Conservation (phyloP, 2,113 vertebrate species). For the Phasianus colchicus region DNA sequence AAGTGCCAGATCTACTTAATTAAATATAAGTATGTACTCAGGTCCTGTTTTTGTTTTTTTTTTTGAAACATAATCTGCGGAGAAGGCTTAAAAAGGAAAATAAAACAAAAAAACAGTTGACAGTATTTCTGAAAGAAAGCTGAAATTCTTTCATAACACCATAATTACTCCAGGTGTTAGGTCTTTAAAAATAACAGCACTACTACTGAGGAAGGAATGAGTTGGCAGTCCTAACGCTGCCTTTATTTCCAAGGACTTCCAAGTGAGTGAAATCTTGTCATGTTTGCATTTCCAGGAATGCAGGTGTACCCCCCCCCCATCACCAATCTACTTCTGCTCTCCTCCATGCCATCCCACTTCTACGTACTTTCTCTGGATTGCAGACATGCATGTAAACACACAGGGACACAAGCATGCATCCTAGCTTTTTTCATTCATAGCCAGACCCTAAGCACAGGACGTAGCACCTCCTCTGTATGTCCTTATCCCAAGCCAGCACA, state of each 20-base stretch:
- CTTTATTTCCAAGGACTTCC: not conserved
- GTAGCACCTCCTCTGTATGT: rapidly evolving
- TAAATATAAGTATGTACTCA: not conserved
- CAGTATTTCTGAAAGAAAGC: not conserved
- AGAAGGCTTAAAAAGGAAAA: not conserved
- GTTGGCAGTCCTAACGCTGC: not conserved
- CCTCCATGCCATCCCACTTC: not conserved
- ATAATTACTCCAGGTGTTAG: not conserved
- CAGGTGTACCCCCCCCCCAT: not conserved
- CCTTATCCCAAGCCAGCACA: not conserved
- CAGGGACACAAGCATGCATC: not conserved
- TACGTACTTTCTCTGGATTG: not conserved
- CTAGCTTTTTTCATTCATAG: not conserved
- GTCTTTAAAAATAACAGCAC: not conserved
- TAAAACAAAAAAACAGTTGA: not conserved
- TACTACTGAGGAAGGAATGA: not conserved
- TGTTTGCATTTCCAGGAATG: not conserved
- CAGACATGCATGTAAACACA: not conserved
- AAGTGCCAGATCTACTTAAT: not conserved
- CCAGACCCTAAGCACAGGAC: rapidly evolving
- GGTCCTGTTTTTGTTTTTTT: not conserved
- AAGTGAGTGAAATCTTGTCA: not conserved
- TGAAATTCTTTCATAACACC: not conserved
- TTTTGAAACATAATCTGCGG: not conserved
- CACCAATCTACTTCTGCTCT: not conserved